Evolutionary conservation across 1,140 invertebrate species (phyloP), one percentile per base, ranked within the genome.

Genomic region (Drosophila malerkotliana): DNA sequence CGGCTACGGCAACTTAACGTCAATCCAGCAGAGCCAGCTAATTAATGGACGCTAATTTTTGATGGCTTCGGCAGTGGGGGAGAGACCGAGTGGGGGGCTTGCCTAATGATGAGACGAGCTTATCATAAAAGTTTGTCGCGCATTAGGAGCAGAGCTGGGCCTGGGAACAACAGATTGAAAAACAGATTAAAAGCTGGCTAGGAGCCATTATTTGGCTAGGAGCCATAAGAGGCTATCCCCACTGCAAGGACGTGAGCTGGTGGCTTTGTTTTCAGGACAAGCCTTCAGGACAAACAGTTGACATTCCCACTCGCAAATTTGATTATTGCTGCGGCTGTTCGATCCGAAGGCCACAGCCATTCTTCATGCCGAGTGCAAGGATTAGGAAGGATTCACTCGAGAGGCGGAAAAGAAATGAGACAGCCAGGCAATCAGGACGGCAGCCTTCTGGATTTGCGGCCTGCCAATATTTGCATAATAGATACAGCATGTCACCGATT

Each of bases 391-490:
- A 48, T 61, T 45, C 21, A 24, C 26, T n/a, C 15, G 39, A 45
- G 15, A 28, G 12, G 18, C 41, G 32, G 32, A 32, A 32, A 32
- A 12, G 8, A 8, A 26, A 44, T 10, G 26, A 47, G 18, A 18
- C 6, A 15, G 26, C 39, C 49, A 39, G 67, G 68, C 74, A 87
- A 81, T 78, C 77, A 67, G 69, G 37, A 26, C 39, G 72, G 66
- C 59, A 55, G 75, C 59, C 78, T 79, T 73, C 69, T 61, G 83
- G 66, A 82, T 87, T 85, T 85, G 77, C 57, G 34, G 58, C 32
- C 52, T 82, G 66, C 69, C 83, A 79, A 87, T 87, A 87, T 87
- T 87, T 87, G 73, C 82, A 87, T 87, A 87, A 87, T 88, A 87
- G 80, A 87, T 88, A 79, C 80, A 75, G 69, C 82, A 77, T 82